Evolutionary conservation across 2,888 invertebrate genomes (phyloP).

Genomic region (Argyresthia goedartella): DNA sequence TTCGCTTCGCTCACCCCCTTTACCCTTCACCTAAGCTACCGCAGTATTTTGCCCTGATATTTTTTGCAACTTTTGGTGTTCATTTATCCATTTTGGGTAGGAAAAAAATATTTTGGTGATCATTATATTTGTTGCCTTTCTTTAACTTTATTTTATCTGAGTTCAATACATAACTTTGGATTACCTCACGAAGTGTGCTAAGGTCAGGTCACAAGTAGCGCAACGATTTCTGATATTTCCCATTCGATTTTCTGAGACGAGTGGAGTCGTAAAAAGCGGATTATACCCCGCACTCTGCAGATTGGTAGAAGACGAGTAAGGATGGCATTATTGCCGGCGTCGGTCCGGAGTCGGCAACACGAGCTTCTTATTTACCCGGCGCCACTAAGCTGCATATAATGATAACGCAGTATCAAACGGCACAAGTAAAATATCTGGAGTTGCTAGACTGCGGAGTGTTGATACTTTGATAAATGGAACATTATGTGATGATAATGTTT

Average conservation of each 20-base stretch:
- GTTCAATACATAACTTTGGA: no score
- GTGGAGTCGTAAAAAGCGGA: constrained; percentile 69
- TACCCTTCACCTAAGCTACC: no score
- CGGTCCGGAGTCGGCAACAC: constrained; percentile 53
- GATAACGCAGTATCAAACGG: constrained; percentile 65
- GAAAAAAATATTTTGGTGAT: no score
- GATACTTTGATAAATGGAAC: constrained; percentile 24
- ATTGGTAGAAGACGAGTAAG: constrained; percentile 24
- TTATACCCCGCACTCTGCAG: constrained; percentile 45
- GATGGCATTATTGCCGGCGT: background rate
- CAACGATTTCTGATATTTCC: constrained; percentile 53
- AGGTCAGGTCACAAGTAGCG: constrained; percentile 14
- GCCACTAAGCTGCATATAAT: constrained; percentile 70
- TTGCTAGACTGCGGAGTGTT: constrained; percentile 17
- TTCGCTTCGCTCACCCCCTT: no score
- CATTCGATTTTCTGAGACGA: constrained; percentile 61
- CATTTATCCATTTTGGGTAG: no score
- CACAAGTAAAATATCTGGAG: constrained; percentile 35
- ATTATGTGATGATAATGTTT: no score
- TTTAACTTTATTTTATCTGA: no score
- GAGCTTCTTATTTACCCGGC: constrained; percentile 60
- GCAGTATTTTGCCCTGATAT: no score
- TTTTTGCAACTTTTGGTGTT: no score
- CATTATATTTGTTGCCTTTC: no score
- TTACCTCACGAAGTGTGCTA: no score